phyloP scores from a whole-genome alignment of 2,797 vertebrate genomes.

The Bradypodion pumilum region DNA sequence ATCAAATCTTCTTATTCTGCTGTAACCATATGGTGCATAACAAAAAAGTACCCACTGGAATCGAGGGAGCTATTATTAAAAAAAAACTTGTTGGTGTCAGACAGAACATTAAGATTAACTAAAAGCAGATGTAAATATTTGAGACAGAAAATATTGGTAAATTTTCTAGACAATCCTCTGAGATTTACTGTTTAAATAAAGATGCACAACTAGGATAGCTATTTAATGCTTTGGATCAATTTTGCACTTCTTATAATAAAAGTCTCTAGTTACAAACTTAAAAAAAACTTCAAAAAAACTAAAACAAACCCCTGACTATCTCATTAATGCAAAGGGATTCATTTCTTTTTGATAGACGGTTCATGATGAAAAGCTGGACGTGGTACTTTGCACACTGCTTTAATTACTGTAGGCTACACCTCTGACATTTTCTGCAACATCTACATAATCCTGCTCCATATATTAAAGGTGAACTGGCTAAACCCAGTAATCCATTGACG shows the following conservation, averaged over 20 bases:
- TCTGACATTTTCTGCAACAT: constrained; percentile 46
- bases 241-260: not conserved
- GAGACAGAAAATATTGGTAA: too few relatives aligned
- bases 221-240: not conserved
- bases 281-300: not conserved
- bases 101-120: too few relatives aligned
- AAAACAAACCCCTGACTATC: constrained; percentile 8
- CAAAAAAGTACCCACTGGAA: too few relatives aligned
- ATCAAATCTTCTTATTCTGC: too few relatives aligned
- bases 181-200: not conserved
- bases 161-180: not conserved
- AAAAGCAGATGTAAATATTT: too few relatives aligned
- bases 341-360: constrained; percentile 5
- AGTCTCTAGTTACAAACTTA: not conserved
- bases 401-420: constrained; percentile 41
- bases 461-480: constrained; percentile 39
- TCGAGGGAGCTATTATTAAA: too few relatives aligned
- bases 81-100: too few relatives aligned
- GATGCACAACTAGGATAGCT: not conserved
- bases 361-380: constrained; percentile 9
- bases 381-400: constrained; percentile 18
- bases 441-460: constrained; percentile 20
- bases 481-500: constrained; percentile 26
- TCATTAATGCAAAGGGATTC: constrained; percentile 26
- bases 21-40: too few relatives aligned